These are phyloP conservation scores for Tromatobia lineatoria DNA, from an alignment of 2,888 invertebrate species.

Conservation along the genomic window DNA sequence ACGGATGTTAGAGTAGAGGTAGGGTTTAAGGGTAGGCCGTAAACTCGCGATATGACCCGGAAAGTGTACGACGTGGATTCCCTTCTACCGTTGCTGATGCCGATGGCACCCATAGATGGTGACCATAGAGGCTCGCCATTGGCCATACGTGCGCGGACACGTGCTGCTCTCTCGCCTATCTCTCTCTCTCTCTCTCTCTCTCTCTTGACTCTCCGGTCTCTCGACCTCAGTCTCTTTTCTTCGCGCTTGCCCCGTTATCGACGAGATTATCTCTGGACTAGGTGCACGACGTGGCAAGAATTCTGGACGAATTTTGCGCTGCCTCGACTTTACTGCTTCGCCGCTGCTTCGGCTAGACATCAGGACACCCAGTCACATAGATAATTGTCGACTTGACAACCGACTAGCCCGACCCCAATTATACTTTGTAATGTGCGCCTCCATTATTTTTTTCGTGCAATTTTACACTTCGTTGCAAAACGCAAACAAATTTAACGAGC, in stretches of 20 bases:
- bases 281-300: slow-evolving; percentile 61
- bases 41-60: slow-evolving; percentile 64
- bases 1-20: neutral
- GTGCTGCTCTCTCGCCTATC: slow-evolving; percentile 44
- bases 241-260: slow-evolving; percentile 50
- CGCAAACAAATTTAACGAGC: neutral
- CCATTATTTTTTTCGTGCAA: neutral
- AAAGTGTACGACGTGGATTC: slow-evolving; percentile 63
- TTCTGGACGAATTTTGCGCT: slow-evolving; percentile 44
- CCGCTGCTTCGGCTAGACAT: neutral
- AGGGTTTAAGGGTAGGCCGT: slow-evolving; percentile 68
- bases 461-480: neutral
- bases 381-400: slow-evolving; percentile 45
- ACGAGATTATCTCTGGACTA: slow-evolving; percentile 56
- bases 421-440: neutral
- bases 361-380: neutral
- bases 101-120: slow-evolving; percentile 63
- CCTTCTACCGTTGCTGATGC: slow-evolving; percentile 68
- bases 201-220: slow-evolving; percentile 11
- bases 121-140: slow-evolving; percentile 49
- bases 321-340: slow-evolving; percentile 4
- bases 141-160: slow-evolving; percentile 36
- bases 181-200: slow-evolving; percentile 11
- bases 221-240: slow-evolving; percentile 17
- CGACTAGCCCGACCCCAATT: slow-evolving; percentile 3